phyloP scores from a whole-genome alignment of 2,113 vertebrate genomes.

The Pao palembangensis region DNA sequence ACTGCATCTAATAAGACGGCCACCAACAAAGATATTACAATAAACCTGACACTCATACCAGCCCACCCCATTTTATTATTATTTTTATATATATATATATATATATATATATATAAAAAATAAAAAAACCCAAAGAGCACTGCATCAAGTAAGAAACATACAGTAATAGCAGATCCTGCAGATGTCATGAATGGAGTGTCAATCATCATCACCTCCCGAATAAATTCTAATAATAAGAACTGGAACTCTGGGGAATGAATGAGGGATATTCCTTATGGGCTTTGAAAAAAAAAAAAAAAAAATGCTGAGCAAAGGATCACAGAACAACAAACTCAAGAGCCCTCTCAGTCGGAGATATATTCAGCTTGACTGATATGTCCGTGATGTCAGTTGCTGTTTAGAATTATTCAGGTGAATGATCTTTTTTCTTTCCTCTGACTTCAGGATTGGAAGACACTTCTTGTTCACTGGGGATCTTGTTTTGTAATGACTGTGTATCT shows the following conservation, averaged over 20 bases:
- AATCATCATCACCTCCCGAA: conserved; percentile 29
- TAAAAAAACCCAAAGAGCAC: conserved; percentile 28
- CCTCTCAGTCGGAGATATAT: conserved; percentile 16
- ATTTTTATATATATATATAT: conserved; percentile 4
- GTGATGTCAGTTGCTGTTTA: not conserved
- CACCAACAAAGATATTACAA: conserved; percentile 28
- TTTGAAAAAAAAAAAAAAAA: conserved; percentile 7
- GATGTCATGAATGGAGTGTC: conserved; percentile 39
- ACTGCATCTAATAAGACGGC: conserved; percentile 21
- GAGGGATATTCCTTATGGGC: conserved; percentile 19
- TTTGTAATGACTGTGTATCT: not conserved
- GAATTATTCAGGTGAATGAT: not conserved
- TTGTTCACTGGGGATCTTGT: conserved; percentile 6
- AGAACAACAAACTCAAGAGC: conserved; percentile 24
- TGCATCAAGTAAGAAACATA: conserved; percentile 44
- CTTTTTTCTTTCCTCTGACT: conserved; percentile 19
- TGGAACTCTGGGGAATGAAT: conserved; percentile 4
- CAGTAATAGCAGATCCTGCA: conserved; percentile 32
- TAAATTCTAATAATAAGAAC: conserved; percentile 10
- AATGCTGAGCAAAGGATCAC: conserved; percentile 32
- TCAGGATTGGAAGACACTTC: conserved; percentile 36
- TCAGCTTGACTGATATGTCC: conserved; percentile 4
- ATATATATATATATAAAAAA: no score
- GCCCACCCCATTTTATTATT: conserved; percentile 10
- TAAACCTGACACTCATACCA: conserved; percentile 16